phyloP scores from a whole-genome alignment of 2,888 invertebrate species.

The Lomographa bimaculata region DNA sequence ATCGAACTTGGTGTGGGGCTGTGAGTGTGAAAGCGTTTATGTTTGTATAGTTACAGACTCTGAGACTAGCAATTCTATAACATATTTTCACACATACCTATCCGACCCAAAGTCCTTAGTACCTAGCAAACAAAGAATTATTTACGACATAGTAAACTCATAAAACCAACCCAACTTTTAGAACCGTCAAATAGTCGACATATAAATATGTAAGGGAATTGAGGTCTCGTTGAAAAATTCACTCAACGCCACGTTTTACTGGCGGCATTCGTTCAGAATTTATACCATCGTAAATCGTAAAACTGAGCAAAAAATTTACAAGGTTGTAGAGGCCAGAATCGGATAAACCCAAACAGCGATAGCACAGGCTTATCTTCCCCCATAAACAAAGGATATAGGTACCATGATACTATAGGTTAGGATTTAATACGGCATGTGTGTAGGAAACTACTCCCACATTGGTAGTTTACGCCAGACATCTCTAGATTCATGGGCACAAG shows the following conservation, averaged over 20 bases:
- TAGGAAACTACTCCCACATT: constrained; percentile 14
- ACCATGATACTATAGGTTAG: constrained; percentile 5
- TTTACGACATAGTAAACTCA: not conserved
- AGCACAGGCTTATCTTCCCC: constrained; percentile 49
- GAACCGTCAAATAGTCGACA: constrained; percentile 13
- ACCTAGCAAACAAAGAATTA: too few species aligned
- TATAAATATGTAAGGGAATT: constrained; percentile 39
- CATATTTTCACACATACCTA: too few species aligned
- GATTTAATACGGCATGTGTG: constrained; percentile 16
- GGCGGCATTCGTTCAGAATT: constrained; percentile 70
- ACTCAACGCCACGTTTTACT: constrained; percentile 67
- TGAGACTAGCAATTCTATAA: too few species aligned
- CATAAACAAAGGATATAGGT: constrained; percentile 43
- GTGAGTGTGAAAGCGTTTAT: too few species aligned
- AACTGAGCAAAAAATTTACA: constrained; percentile 69
- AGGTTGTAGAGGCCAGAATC: constrained; percentile 55
- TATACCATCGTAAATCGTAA: constrained; percentile 72
- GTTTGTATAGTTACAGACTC: too few species aligned
- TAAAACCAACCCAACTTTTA: constrained; percentile 10
- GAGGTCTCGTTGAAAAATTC: constrained; percentile 67
- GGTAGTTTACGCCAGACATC: constrained; percentile 24
- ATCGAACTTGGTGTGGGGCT: too few species aligned
- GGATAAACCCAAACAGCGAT: constrained; percentile 57
- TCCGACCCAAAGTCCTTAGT: too few species aligned
- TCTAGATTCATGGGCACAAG: constrained; percentile 17